Base-by-base conservation (phyloP, 2,113 vertebrate genomes). In the Cnemophilus loriae region DNA sequence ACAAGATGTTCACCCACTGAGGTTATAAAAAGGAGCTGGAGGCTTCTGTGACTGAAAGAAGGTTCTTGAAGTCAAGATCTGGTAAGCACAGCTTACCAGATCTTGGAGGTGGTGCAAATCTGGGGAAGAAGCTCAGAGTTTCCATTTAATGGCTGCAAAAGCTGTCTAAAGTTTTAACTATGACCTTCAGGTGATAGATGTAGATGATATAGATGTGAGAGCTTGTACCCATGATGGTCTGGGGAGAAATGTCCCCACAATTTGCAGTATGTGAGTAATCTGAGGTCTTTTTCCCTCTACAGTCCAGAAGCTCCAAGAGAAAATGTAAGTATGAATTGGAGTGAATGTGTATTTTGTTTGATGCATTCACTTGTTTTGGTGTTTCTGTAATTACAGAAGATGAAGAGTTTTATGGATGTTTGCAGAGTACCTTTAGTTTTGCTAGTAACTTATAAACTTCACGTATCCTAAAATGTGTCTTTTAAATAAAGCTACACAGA, bases 41-140 rank as follows among this genome's bases (percentile, higher is more conserved):
- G 26, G 3, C 1, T 7, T 0, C 18, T 42, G 4, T 27, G 7
- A 7, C 5, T 11, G 18, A 42, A 74, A 37, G 0, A 10, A 19
- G 5, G 11, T 8, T 71, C 65, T 28, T 41, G 24, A 71, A 42
- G 5, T n/a, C 16, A 44, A 5, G 16, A 3, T 11, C n/a, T 1
- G 64, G 7, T 30, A 46, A 59, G 8, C 0, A 14, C 1, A 19
- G 9, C 6, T 86, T n/a, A n/a, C n/a, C n/a, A n/a, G n/a, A n/a
- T n/a, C n/a, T n/a, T n/a, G n/a, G 55, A 44, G 10, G 4, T 13
- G 15, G n/a, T 16, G 7, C 1, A 37, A n/a, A 9, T 20, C 44
- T 78, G 27, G 13, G 13, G 10, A 71, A 67, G 57, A 56, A 61
- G 32, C 3, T 37, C 16, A 8, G 2, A 5, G 4, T 35, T 94